Evolutionary conservation across 2,113 vertebrate species (phyloP).

Genomic region (Pagrus major): DNA sequence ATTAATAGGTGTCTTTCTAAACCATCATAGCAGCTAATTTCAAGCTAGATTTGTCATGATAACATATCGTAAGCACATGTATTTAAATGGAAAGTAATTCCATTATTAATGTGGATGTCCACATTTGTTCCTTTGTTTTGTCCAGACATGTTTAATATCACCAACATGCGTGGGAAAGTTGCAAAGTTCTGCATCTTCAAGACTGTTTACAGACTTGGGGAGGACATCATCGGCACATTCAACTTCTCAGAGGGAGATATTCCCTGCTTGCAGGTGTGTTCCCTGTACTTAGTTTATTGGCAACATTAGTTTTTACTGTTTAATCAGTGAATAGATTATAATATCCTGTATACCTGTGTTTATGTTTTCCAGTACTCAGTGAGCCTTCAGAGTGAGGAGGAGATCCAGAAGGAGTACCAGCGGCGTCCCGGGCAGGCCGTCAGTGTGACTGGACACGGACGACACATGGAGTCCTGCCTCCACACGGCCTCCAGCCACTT

Average conservation of each 20-base stretch:
- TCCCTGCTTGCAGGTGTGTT: slow-evolving; percentile 93
- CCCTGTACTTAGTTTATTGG: background rate
- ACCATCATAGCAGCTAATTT: background rate
- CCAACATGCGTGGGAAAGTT: slow-evolving; percentile 93
- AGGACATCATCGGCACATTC: slow-evolving; percentile 95
- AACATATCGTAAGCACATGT: background rate
- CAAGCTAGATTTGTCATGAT: background rate
- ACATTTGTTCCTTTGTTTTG: slow-evolving; percentile 23
- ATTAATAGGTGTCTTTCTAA: background rate
- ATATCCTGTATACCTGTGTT: background rate
- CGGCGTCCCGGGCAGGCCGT: slow-evolving; percentile 85
- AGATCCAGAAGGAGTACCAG: slow-evolving; percentile 91
- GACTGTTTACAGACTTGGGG: slow-evolving; percentile 94
- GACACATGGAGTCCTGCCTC: slow-evolving; percentile 96
- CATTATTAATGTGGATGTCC: background rate
- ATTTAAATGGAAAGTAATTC: background rate
- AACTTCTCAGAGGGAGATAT: slow-evolving; percentile 96
- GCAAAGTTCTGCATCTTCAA: slow-evolving; percentile 98
- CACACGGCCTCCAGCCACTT: slow-evolving; percentile 96
- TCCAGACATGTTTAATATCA: slow-evolving; percentile 96
- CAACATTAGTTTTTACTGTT: background rate
- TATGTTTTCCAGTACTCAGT: slow-evolving; percentile 90
- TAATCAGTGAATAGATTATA: background rate
- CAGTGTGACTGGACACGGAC: slow-evolving; percentile 90
- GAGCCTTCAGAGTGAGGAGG: slow-evolving; percentile 95